Evolutionary conservation across 2,797 vertebrate genomes (phyloP), one percentile per base, ranked within the genome.

Genomic region (Thripadectes ignobilis): DNA sequence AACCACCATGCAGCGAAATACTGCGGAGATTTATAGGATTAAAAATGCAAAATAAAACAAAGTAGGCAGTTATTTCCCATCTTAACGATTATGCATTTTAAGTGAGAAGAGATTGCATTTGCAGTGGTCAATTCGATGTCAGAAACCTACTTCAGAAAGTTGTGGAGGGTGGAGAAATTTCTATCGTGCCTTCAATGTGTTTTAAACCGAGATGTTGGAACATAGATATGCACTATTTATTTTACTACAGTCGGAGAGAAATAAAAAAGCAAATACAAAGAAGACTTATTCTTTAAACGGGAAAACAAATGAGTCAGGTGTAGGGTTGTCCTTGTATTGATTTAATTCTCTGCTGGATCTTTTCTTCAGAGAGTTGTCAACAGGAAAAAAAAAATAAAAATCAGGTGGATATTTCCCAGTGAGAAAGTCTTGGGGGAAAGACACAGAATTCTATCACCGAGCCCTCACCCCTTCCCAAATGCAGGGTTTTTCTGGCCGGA

Each of bases 251-350:
- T 3, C 1, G 1, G 22, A 72, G 45, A 80, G 14, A 86, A 75
- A 68, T 15, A 68, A 77, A 43, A 2, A 45, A 61, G 10, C 5
- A 67, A 81, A 34, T 48, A 45, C 10, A 32, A 71, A 62, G 8
- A 2, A 51, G 8, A 62, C 5, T 48, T 39, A n/a, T 57, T 48
- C 6, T 89, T 76, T 65, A 46, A 89, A 73, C 0, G 3, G 20
- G 6, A 76, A 94, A 95, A 76, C 19, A 59, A 69, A 22, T 22
- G 13, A 36, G 14, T 30, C 4, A 5, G 4, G 5, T 8, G 23
- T 12, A 29, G 5, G 7, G 4, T 16, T 73, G 9, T 67, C 75
- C 1, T 0, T 1, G 1, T 32, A 49, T 51, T 65, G 11, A 43
- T 84, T 86, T 84, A 29, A 1, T 93, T 63, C 32, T 41, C 36